Evolutionary conservation across 2,113 vertebrate species (phyloP).

Genomic region (Ptyas mucosa): DNA sequence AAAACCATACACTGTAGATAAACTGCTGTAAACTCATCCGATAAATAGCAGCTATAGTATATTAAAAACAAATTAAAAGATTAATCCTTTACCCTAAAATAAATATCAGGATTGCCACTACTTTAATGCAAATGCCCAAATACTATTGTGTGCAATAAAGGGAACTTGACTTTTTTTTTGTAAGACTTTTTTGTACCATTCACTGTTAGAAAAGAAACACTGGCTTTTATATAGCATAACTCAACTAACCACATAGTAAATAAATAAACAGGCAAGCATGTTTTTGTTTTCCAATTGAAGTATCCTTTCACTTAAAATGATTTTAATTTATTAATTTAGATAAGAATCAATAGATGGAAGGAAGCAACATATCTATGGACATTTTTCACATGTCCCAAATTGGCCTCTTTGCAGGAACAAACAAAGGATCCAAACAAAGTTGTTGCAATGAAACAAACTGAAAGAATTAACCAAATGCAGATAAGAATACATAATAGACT

Average conservation of each 20-base stretch:
- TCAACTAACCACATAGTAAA: background rate
- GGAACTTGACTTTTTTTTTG: background rate
- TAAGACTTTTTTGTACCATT: background rate
- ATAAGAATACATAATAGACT: background rate
- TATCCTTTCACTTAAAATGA: background rate
- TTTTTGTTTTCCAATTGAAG: background rate
- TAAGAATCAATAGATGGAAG: background rate
- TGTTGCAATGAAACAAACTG: background rate
- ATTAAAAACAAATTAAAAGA: background rate
- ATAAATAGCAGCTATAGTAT: background rate
- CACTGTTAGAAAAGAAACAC: background rate
- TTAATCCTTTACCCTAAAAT: background rate
- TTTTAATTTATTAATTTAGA: background rate
- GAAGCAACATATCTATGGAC: background rate
- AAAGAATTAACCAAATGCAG: no score
- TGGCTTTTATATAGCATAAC: background rate
- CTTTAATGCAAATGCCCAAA: background rate
- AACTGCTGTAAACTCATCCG: background rate
- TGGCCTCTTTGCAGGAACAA: background rate
- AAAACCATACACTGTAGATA: background rate
- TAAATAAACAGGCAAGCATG: no score
- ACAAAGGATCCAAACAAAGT: background rate
- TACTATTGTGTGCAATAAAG: background rate
- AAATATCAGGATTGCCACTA: background rate
- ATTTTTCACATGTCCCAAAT: background rate